Evolutionary conservation across 2,888 invertebrate genomes (phyloP), one percentile per base, ranked within the genome.

Genomic region (Phoenoteleia sp.): DNA sequence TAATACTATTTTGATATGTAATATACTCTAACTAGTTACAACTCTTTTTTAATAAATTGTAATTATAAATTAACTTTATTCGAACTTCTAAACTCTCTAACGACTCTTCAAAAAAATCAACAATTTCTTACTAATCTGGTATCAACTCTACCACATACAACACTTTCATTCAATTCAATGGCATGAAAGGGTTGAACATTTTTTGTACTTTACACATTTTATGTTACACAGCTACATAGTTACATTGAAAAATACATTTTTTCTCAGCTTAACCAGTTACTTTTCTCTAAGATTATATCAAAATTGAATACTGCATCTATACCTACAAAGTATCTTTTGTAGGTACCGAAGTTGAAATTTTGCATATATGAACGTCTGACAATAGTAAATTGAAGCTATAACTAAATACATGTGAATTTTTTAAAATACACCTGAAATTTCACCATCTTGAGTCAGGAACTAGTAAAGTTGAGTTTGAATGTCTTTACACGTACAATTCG

Each of bases 401-500:
- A n/a, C n/a, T n/a, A n/a, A n/a, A n/a, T n/a, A n/a, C n/a, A n/a
- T n/a, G n/a, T n/a, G n/a, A n/a, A n/a, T n/a, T n/a, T n/a, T n/a
- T n/a, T n/a, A 56, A 49, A 2, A 21, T 6, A 9, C 49, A 49
- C 1, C 6, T n/a, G 27, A 25, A 25, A 39, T 21, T 23, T 39
- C 60, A n/a, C 21, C 42, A 56, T 45, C 19, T 15, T 52, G 69
- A 66, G 49, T 75, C 64, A 80, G 60, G 67, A 60, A 75, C 76
- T 82, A 47, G 76, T 64, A 45, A 82, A 76, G 76, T 76, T 86
- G 81, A 86, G 82, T 67, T 66, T 47, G 69, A 86, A 81, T 84
- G 83, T 83, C 81, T 71, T 71, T 58, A 84, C 86, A 86, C 83
- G 83, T 83, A 86, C 86, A 83, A 86, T 77, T 83, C 82, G 81